Conservation (phyloP, 92 coral and sea anemone species). For the Desmophyllum pertusum region DNA sequence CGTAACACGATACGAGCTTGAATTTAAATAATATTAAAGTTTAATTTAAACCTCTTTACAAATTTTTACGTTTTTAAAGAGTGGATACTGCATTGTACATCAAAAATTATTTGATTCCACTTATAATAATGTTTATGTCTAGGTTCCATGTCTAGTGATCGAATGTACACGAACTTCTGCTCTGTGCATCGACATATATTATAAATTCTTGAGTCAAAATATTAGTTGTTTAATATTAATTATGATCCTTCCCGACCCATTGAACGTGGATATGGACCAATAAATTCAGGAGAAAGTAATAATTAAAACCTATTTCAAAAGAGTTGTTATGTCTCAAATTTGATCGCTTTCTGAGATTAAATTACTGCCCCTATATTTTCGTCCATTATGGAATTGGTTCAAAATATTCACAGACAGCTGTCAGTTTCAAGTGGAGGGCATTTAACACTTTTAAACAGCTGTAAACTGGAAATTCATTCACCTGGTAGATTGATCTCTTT, state of each 20-base stretch:
- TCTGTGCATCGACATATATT: too few relatives aligned
- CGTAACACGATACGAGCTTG: neutral
- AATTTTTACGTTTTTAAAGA: too few relatives aligned
- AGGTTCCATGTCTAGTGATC: too few relatives aligned
- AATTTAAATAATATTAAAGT: neutral
- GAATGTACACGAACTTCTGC: too few relatives aligned
- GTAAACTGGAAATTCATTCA: neutral
- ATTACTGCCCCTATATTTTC: neutral
- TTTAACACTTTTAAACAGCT: neutral
- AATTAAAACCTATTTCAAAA: neutral
- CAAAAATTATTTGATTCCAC: too few relatives aligned
- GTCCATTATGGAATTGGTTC: neutral
- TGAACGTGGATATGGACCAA: too few relatives aligned
- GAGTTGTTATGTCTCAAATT: neutral
- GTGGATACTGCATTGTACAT: too few relatives aligned
- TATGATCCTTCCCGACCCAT: too few relatives aligned
- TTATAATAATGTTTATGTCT: too few relatives aligned
- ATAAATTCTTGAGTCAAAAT: too few relatives aligned
- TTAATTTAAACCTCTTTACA: neutral
- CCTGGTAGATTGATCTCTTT: neutral
- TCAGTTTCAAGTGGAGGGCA: neutral
- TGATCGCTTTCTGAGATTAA: neutral
- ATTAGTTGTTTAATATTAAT: too few relatives aligned
- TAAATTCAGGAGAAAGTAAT: neutral
- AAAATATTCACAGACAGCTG: neutral